phyloP scores from a whole-genome alignment of 1,140 invertebrate genomes.

The Calycopis cecrops region DNA sequence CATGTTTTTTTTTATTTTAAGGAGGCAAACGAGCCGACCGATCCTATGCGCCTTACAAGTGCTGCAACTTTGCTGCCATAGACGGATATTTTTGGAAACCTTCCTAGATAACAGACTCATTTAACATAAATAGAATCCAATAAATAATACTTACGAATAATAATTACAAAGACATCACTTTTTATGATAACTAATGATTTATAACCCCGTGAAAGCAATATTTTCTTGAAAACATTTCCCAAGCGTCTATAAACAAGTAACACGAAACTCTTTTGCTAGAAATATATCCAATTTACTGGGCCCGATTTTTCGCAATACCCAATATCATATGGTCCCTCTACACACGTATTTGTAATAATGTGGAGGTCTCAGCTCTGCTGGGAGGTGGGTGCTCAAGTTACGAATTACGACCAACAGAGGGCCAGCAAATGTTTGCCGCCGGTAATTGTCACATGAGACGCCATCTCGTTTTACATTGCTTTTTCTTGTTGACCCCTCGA shows the following conservation, averaged over 20 bases:
- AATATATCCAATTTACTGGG: slow-evolving; percentile 24
- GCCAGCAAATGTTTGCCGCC: slow-evolving; percentile 65
- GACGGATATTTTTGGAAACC: too few species aligned
- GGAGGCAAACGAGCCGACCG: too few species aligned
- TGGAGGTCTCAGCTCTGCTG: slow-evolving; percentile 4
- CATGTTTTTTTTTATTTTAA: too few species aligned
- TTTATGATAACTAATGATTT: too few species aligned
- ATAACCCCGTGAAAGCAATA: slow-evolving; percentile 11
- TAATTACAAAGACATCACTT: too few species aligned
- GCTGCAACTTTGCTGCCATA: too few species aligned
- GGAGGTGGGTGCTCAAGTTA: slow-evolving; percentile 39
- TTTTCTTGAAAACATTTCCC: slow-evolving; percentile 45
- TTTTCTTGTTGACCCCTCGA: slow-evolving; percentile 36
- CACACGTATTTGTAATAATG: background rate
- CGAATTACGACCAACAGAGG: slow-evolving; percentile 60
- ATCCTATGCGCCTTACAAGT: too few species aligned
- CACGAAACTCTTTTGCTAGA: slow-evolving; percentile 40
- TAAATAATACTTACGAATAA: too few species aligned
- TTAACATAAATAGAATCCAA: too few species aligned
- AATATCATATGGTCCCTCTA: slow-evolving; percentile 6
- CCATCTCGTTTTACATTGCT: slow-evolving; percentile 43
- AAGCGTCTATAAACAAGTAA: slow-evolving; percentile 66
- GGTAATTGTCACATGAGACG: slow-evolving; percentile 65
- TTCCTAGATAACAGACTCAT: too few species aligned
- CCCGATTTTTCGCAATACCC: slow-evolving; percentile 1